Percentiles rank a stretch among this genome's conserved stretches.
These are phyloP conservation scores for Autographa pulchrina DNA, from an alignment of 2,888 invertebrate species.

Conservation along the genomic window DNA sequence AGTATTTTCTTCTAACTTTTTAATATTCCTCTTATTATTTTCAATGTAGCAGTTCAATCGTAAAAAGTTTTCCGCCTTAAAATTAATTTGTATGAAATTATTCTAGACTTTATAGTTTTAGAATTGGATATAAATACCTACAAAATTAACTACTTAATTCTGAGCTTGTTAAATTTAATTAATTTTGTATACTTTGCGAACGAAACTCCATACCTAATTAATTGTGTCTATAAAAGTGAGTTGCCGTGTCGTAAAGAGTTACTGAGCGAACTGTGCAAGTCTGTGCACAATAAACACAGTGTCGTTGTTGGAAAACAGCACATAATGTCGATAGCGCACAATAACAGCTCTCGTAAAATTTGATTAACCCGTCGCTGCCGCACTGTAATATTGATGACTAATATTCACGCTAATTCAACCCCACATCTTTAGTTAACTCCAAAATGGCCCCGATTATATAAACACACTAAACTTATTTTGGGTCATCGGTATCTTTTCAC, in stretches of 20 bases:
- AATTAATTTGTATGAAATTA: not conserved
- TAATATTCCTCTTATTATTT: not conserved
- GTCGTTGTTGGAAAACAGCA: conserved; percentile 45
- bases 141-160: not conserved
- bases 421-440: conserved; percentile 31
- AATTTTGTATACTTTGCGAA: conserved; percentile 39
- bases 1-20: not conserved
- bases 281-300: conserved; percentile 41
- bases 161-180: conserved; percentile 33
- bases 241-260: conserved; percentile 49
- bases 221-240: conserved; percentile 41
- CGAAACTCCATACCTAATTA: conserved; percentile 47
- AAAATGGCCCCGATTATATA: not conserved
- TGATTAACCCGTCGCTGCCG: conserved; percentile 53
- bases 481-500: too few species aligned
- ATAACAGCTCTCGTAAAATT: conserved; percentile 57
- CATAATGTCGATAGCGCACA: conserved; percentile 43
- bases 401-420: conserved; percentile 38
- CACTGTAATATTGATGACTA: conserved; percentile 52
- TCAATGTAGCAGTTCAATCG: not conserved
- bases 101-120: not conserved
- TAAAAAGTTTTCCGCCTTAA: not conserved
- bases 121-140: not conserved
- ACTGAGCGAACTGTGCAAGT: conserved; percentile 39
- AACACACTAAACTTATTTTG: too few species aligned